Percentiles rank a stretch among this genome's conserved stretches.
Conservation (phyloP, 1,140 invertebrate genomes). For the Trichonephila inaurata region DNA sequence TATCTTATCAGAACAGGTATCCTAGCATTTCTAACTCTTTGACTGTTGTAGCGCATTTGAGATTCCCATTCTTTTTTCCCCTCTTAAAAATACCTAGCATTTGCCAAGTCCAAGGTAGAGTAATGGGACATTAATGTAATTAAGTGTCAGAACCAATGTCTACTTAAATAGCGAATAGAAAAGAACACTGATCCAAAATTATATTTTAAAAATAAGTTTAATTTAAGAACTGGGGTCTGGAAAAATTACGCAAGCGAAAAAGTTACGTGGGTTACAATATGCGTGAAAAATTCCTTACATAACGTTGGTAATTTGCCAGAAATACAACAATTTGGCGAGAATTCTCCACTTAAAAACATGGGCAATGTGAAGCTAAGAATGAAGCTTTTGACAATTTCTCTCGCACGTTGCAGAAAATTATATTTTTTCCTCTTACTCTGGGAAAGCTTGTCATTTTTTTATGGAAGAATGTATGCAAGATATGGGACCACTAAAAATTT, state of each 20-base stretch:
- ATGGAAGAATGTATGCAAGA: background rate
- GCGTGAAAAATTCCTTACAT: background rate
- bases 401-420: background rate
- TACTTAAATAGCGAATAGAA: no score
- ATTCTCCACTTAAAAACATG: background rate
- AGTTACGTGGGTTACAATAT: background rate
- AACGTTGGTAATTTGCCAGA: background rate
- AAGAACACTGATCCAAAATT: no score
- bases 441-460: background rate
- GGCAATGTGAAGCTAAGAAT: background rate
- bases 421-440: background rate
- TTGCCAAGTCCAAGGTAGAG: no score
- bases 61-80: no score
- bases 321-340: background rate
- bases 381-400: background rate
- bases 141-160: no score
- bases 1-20: no score
- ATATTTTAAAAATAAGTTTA: no score
- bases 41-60: no score
- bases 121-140: no score
- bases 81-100: no score
- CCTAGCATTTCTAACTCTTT: no score
- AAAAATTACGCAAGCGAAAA: background rate
- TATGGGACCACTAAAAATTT: background rate
- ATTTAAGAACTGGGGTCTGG: no score